Evolutionary conservation across 2,888 invertebrate genomes (phyloP), one percentile per base, ranked within the genome.

Genomic region (Gibbula magus): DNA sequence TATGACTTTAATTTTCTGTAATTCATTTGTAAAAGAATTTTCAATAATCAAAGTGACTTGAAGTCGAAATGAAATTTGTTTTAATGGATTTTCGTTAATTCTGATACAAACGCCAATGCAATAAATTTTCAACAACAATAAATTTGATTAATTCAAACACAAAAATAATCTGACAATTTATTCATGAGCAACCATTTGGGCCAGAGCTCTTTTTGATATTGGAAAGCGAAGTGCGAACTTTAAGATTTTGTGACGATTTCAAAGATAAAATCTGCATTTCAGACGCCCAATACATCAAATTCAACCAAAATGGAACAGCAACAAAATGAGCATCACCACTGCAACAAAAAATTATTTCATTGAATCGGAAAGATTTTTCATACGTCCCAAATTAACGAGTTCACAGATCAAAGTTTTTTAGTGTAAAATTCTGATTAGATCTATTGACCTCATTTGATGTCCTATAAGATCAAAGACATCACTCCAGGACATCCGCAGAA

Each of bases 321-420:
- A 70, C 70, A 70, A 35, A 70, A 70, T 20, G 35, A 39, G 20
- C 70, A 70, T 70, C 35, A 18, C 35, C 70, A 32, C 20, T 32
- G 20, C 39, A 70, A 20, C 39, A 70, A 70, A 70, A 70, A 39
- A 70, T 35, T 70, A 70, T n/a, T 70, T 70, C 70, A 70, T 32
- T 70, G 32, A 70, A 70, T 39, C 35, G 10, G 39, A 35, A 45
- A 18, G 20, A 61, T 61, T 61, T 61, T 61, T 61, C 61, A 70
- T 70, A 70, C 20, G 20, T 70, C 18, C 35, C 39, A 70, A 70
- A 70, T 70, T 70, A 70, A 70, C 39, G 70, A 70, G 39, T 32
- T 18, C 70, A 70, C 20, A 39, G 70, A 70, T 70, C 70, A 70
- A 70, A 70, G 70, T 35, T 35, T 32, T 32, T 20, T 10, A 70